Base-by-base conservation (phyloP, 2,888 invertebrate genomes). In the Tenthredo notha region DNA sequence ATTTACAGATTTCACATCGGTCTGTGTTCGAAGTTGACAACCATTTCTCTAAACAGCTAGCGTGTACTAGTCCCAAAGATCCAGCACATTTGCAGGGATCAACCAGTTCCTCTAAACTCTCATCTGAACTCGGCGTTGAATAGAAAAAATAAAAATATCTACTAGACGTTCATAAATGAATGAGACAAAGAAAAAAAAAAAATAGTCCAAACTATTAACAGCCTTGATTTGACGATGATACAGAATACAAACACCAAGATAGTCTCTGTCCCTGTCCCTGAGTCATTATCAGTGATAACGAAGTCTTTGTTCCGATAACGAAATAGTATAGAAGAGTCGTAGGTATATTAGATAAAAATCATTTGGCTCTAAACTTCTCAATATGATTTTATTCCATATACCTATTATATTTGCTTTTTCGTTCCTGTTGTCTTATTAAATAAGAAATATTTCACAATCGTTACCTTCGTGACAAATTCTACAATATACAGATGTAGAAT, bases 81-180 rank as follows among this genome's bases (percentile, higher is more conserved):
- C 95, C 95, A 83, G 93, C 92, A 90, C 95, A 95, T 86, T 94
- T 92, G 90, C 95, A 95, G 0, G 95, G 95, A 18, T 95, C 94
- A 65, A 95, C 93, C 85, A 95, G 91, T 84, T 93, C 93, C 86
- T 95, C 95, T 33, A 88, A 88, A 47, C 86, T 87, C n/a, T 93
- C 94, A 87, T 92, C 93, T 93, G 86, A 15, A 84, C 74, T 47
- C 75, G 37, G 15, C 67, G n/a, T 72, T 18, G 6, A 25, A 18
- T 67, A 15, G 15, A 12, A 33, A 67, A 33, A 43, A 29, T 25
- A 21, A 33, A 54, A 33, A 54, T 67, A 29, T 10, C 4, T 33
- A 65, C 21, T 29, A 67, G 18, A 6, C 10, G 18, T 15, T 33
- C 12, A 18, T 33, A 18, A 18, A 7, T 67, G 6, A 1, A 67